Evolutionary conservation across 2,113 vertebrate genomes (phyloP).

Genomic region (Mungos mungo): DNA sequence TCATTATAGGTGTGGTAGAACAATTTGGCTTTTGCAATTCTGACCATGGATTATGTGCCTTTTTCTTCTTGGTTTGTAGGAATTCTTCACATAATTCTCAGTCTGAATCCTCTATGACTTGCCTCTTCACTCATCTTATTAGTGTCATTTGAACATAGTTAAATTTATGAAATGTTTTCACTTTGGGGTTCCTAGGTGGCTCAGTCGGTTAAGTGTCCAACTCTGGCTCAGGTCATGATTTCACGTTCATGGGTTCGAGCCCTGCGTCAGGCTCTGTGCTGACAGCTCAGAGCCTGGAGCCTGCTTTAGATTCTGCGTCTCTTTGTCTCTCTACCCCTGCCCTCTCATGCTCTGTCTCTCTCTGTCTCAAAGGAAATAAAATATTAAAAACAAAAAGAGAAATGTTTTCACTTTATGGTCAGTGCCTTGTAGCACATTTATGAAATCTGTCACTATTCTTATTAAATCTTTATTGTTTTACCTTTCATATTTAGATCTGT

Average conservation of each 20-base stretch:
- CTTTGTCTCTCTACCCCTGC: no score
- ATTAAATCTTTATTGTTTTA: not conserved
- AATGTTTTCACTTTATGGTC: not conserved
- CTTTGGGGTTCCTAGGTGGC: not conserved
- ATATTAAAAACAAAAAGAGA: not conserved
- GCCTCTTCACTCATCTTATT: not conserved
- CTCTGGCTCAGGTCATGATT: no score
- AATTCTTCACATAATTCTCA: not conserved
- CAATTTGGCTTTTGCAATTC: not conserved
- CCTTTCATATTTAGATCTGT: not conserved
- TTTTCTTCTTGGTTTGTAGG: not conserved
- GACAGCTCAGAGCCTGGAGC: no score
- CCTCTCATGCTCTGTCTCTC: no score
- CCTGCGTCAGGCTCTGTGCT: no score
- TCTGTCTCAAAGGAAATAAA: no score
- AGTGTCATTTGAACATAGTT: not conserved
- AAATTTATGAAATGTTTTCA: not conserved
- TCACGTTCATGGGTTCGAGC: no score
- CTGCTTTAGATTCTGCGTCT: no score
- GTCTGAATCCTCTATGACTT: not conserved
- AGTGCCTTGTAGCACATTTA: not conserved
- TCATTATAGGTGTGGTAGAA: not conserved
- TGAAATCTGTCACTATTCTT: constrained; percentile 18
- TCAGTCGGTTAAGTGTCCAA: no score
- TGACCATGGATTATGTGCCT: not conserved